phyloP scores from a whole-genome alignment of 2,113 vertebrate genomes.

The Bucco capensis region DNA sequence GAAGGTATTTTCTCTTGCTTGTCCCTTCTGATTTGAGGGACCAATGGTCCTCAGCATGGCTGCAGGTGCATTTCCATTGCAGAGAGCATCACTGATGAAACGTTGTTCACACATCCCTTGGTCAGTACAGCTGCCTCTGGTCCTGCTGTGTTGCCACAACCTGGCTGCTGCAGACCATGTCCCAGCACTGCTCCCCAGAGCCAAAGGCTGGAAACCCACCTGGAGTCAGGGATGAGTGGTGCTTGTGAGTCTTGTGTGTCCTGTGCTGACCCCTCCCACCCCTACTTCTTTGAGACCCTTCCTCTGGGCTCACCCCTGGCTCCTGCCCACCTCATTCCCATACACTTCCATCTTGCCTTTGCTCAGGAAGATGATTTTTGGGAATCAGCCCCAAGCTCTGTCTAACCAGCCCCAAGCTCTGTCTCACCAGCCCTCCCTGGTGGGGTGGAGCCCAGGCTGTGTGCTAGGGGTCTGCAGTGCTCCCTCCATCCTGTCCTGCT shows the following conservation, averaged over 20 bases:
- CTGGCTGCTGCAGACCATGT: not conserved
- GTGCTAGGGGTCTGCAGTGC: accelerated
- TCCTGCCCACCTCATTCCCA: accelerated
- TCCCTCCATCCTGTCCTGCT: not conserved
- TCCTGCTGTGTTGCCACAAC: not conserved
- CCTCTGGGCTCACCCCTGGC: not conserved
- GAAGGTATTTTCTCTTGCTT: not conserved
- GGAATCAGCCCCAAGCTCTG: not conserved
- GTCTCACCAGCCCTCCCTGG: not conserved
- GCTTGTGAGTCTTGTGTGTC: not conserved
- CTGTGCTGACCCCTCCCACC: not conserved
- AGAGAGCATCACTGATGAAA: not conserved
- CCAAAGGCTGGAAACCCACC: not conserved
- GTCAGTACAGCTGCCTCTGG: not conserved
- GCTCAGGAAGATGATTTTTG: not conserved
- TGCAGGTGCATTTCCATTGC: not conserved
- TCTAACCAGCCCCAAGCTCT: not conserved
- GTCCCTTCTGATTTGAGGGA: not conserved
- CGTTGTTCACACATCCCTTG: accelerated
- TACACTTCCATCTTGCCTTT: not conserved
- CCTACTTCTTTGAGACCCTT: not conserved
- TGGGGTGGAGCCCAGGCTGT: accelerated
- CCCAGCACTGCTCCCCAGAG: not conserved
- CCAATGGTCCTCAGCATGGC: not conserved
- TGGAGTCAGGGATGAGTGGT: accelerated